These are phyloP conservation scores for Spilogale gracilis DNA, from an alignment of 2,113 vertebrate species.

Conservation along the genomic window DNA sequence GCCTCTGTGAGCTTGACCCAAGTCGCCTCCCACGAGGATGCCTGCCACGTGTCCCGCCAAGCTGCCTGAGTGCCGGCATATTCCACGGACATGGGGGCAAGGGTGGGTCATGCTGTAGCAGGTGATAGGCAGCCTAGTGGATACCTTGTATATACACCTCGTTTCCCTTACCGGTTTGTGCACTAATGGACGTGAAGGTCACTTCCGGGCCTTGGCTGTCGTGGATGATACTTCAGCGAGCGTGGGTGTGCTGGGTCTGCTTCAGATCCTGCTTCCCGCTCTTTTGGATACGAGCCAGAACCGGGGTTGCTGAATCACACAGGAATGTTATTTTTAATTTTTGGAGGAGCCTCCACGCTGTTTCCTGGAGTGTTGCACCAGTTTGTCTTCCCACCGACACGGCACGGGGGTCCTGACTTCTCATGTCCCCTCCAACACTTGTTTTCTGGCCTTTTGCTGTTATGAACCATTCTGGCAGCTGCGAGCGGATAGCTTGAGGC, in stretches of 20 bases:
- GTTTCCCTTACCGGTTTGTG: background rate
- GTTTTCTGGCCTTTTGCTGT: background rate
- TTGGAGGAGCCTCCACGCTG: background rate
- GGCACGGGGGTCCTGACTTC: rapidly evolving
- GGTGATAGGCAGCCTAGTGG: too few species aligned
- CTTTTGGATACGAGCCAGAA: background rate
- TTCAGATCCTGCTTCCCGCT: too few species aligned
- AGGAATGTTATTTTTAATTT: background rate
- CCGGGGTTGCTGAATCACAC: too few species aligned
- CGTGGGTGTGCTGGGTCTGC: too few species aligned
- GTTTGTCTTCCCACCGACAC: background rate
- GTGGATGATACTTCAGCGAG: background rate
- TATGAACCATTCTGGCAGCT: rapidly evolving
- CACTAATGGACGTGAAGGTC: background rate
- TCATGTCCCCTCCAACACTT: rapidly evolving
- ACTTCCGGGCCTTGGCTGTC: background rate
- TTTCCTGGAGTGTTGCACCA: background rate
- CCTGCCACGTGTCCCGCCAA: too few species aligned
- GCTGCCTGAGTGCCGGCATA: too few species aligned
- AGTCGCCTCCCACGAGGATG: too few species aligned
- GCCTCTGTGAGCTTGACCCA: background rate
- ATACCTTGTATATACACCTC: rapidly evolving
- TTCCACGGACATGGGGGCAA: too few species aligned
- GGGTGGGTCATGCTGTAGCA: too few species aligned
- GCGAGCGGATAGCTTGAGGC: background rate